A percentile compares a stretch with the other conserved stretches of the same genome.
Evolutionary conservation across 1,140 invertebrate species (phyloP).

Genomic region (Diabrotica virgifera): DNA sequence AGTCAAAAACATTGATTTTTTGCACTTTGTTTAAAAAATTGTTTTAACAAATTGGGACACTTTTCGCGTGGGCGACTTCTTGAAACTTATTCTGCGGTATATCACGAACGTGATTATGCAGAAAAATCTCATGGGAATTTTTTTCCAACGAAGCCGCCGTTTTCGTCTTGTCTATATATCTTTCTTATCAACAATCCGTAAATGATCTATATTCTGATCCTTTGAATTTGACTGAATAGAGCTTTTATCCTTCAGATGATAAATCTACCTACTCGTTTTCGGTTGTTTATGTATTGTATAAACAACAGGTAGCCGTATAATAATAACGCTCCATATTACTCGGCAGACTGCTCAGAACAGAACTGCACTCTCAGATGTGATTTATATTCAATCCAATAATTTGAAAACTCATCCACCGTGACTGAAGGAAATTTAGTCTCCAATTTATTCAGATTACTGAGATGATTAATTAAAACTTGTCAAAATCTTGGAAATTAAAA

Average conservation of each 20-base stretch:
- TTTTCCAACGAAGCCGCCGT: too few species aligned
- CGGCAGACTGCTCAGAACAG: not conserved
- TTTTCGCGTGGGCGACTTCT: too few species aligned
- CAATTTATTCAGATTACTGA: not conserved
- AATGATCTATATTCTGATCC: not conserved
- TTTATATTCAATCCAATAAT: not conserved
- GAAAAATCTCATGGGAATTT: too few species aligned
- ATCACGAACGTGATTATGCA: too few species aligned
- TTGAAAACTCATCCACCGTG: conserved; percentile 1
- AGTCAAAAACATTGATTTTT: too few species aligned
- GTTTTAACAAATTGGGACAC: too few species aligned
- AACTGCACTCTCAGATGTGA: not conserved
- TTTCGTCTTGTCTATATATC: too few species aligned
- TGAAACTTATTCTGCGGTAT: too few species aligned
- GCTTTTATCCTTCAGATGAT: not conserved
- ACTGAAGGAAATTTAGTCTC: not conserved
- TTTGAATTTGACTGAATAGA: not conserved
- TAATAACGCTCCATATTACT: not conserved
- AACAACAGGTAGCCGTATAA: not conserved
- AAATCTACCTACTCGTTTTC: not conserved
- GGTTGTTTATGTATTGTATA: not conserved
- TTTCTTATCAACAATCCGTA: not conserved
- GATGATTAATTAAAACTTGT: not conserved
- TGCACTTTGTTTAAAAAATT: too few species aligned
- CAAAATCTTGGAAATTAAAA: not conserved